Evolutionary conservation across 2,113 vertebrate genomes (phyloP).

Genomic region (Bubalus kerabau): DNA sequence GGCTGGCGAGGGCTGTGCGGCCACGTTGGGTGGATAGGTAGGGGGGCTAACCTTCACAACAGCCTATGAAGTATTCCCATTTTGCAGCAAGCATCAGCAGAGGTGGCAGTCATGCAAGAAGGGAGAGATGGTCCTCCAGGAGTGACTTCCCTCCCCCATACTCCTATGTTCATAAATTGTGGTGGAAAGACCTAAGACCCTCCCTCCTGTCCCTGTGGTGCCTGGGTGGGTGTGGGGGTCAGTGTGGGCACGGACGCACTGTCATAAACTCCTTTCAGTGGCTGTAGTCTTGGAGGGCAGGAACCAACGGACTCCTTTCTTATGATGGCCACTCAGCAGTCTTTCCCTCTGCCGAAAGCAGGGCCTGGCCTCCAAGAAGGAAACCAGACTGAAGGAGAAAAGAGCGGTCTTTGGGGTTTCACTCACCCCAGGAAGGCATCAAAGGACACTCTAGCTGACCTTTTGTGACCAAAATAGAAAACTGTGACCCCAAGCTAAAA

Average conservation of each 20-base stretch:
- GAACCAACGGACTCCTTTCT: neutral
- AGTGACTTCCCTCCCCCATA: neutral
- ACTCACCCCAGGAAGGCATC: neutral
- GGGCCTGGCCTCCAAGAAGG: neutral
- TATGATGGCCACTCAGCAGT: neutral
- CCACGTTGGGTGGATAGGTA: accelerated
- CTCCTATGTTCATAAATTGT: neutral
- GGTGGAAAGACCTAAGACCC: neutral
- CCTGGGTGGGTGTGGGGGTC: no score
- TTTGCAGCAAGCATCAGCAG: neutral
- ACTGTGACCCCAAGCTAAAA: neutral
- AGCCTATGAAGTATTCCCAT: neutral
- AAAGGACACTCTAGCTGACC: neutral
- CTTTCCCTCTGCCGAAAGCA: neutral
- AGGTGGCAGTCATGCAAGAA: neutral
- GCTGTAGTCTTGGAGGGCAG: neutral
- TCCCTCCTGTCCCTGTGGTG: neutral
- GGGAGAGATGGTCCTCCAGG: neutral
- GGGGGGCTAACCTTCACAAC: neutral
- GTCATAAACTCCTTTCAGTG: neutral
- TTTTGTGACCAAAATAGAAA: neutral
- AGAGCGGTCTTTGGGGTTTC: neutral
- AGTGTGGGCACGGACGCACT: no score
- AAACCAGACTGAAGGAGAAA: neutral
- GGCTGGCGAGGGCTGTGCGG: neutral